Evolutionary conservation across 30 jellyfish, hydroid and myxozoan genomes (phyloP), one percentile per base, ranked within the genome.

Genomic region (Rhopilema esculentum): DNA sequence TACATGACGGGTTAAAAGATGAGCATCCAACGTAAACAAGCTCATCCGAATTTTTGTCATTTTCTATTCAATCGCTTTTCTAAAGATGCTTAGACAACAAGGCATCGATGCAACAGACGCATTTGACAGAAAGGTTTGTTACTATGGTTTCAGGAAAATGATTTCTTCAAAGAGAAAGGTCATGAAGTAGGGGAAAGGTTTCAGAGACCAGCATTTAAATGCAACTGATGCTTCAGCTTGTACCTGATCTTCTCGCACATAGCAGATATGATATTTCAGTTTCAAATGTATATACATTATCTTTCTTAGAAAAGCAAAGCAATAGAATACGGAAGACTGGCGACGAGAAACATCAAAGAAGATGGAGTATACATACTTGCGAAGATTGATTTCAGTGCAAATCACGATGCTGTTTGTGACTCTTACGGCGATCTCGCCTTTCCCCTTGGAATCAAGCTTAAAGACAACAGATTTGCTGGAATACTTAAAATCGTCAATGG

Each of bases 401-500:
- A 12, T 40, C 1, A 25, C 66, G 26, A 23, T 81, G n/a, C 26
- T 81, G 28, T 49, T 69, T 16, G 12, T 81, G 26, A 26, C 78
- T 63, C n/a, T 67, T 57, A 21, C 91, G 17, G 24, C 49, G 50
- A 49, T 72, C 26, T 27, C 51, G 1, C 91, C 64, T 21, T 81
- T 52, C 77, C 77, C 78, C 26, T 48, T 52, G 4, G 29, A 40
- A 20, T 20, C 72, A 26, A 83, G 16, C 85, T 27, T 57, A 66
- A 62, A 70, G 24, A 40, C 71, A 4, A 49, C 72, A 21, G 92
- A 75, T 18, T 52, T 83, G 26, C 25, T 83, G 78, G 40, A 69
- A 69, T 69, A 83, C 61, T 33, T 83, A 77, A 53, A 23, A 50
- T 49, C 62, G 17, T 69, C 85, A 32, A 83, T 83, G 85, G 92